Base-by-base conservation (phyloP, 2,797 vertebrate genomes). In the Brotula barbata region DNA sequence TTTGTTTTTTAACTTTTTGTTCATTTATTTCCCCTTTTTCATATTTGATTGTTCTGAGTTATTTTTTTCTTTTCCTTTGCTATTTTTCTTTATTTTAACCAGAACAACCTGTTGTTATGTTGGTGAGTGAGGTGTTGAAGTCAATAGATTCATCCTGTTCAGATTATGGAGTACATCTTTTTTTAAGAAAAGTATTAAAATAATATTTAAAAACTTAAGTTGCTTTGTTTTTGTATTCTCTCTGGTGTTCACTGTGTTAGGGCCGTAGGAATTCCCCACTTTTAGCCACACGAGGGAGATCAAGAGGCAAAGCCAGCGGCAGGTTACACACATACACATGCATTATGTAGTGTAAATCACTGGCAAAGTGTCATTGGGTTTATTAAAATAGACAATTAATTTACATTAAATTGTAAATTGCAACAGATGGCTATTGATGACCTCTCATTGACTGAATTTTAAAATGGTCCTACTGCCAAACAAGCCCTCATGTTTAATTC, bases 141-240 rank as follows among this genome's bases (percentile, higher is more conserved):
- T 87, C 78, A 84, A 83, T 85, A 79, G 90, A 91, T 91, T 85
- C 88, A 90, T 90, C 92, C 86, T 92, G 90, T 93, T 93, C 90
- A 91, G 88, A 91, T 90, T 90, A 91, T 91, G 89, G 91, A 93
- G 89, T 90, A 92, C 90, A 91, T 75, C 57, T 77, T 90, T 92
- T 90, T 93, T 92, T 90, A 88, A 82, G 68, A 88, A 89, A 90
- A 88, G 73, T 84, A 88, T 88, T 87, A 88, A 90, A 88, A 90
- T 84, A 56, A 81, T 84, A 82, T 86, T 84, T 78, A 56, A 81
- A 85, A 89, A 89, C 60, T 47, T 51, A 66, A 50, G 15, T 2
- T 39, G 2, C 5, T 14, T 39, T 14, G 6, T 39, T 14, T 39
- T 5, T 15, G 13, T 39, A 1, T n/a, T 39, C 7, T n/a, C 37